These are phyloP conservation scores for Papilio gigon DNA, from an alignment of 2,888 invertebrate species.

Conservation along the genomic window DNA sequence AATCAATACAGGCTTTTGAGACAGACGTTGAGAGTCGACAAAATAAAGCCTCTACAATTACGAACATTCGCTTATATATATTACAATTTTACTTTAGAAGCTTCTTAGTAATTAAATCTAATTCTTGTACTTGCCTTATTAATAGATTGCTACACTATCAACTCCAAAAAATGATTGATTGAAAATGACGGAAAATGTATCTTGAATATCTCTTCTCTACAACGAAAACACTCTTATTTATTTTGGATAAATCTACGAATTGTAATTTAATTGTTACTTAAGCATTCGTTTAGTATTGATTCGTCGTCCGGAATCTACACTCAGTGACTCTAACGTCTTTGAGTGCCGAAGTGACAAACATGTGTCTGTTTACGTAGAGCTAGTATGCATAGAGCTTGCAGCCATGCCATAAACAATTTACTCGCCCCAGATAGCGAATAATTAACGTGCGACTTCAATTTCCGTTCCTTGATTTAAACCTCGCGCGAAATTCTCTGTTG, in stretches of 20 bases:
- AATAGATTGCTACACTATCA: not conserved
- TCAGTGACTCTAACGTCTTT: no score
- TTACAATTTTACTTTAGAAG: not conserved
- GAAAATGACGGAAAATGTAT: no score
- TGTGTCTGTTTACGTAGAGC: not conserved
- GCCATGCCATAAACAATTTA: conserved; percentile 31
- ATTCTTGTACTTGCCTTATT: no score
- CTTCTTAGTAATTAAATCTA: not conserved
- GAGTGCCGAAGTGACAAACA: no score
- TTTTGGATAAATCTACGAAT: no score
- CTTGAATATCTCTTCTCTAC: no score
- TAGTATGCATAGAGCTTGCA: conserved; percentile 18
- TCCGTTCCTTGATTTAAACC: conserved; percentile 24
- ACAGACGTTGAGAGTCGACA: not conserved
- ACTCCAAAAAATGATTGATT: not conserved
- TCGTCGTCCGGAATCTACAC: no score
- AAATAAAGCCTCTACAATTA: not conserved
- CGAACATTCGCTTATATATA: not conserved
- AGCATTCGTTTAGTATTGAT: no score
- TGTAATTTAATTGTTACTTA: no score
- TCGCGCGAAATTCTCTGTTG: not conserved
- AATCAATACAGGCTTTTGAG: conserved; percentile 33
- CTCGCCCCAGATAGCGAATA: conserved; percentile 37
- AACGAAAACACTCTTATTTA: no score
- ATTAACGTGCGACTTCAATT: conserved; percentile 29